phyloP scores from a whole-genome alignment of 2,113 vertebrate genomes.

The Mus spicilegus region DNA sequence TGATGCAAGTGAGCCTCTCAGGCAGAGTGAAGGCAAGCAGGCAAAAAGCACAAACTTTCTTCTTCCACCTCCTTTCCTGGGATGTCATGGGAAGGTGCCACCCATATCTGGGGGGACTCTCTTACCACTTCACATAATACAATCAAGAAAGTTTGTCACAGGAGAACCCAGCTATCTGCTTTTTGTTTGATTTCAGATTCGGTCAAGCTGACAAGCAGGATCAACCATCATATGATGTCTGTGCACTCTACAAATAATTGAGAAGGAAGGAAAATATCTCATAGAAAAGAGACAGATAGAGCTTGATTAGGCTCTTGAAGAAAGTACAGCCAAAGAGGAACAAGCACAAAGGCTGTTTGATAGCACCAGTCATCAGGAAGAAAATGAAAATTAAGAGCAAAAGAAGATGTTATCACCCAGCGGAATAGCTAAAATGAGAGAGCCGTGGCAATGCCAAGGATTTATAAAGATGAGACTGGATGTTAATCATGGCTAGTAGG shows the following conservation, averaged over 20 bases:
- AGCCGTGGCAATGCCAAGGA: too few relatives aligned
- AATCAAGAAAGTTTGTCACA: background rate
- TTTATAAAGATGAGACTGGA: background rate
- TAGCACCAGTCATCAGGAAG: background rate
- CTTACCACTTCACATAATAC: background rate
- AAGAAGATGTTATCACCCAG: background rate
- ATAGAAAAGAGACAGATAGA: background rate
- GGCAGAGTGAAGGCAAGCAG: background rate
- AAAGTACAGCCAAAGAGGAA: background rate
- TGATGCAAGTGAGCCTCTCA: background rate
- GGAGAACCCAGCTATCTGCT: background rate
- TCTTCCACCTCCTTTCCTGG: background rate
- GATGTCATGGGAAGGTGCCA: too few relatives aligned
- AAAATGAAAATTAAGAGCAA: conserved; percentile 10
- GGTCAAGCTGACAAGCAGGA: background rate
- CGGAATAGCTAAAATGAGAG: background rate
- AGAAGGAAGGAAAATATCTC: background rate
- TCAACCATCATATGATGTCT: background rate
- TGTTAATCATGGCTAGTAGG: background rate
- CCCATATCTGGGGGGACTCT: background rate
- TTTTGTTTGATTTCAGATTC: background rate
- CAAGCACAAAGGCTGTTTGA: background rate
- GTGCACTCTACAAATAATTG: background rate
- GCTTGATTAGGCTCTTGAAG: background rate
- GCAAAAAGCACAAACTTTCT: background rate